Evolutionary conservation across 2,888 invertebrate genomes (phyloP).

Genomic region (Fragum whitleyi): DNA sequence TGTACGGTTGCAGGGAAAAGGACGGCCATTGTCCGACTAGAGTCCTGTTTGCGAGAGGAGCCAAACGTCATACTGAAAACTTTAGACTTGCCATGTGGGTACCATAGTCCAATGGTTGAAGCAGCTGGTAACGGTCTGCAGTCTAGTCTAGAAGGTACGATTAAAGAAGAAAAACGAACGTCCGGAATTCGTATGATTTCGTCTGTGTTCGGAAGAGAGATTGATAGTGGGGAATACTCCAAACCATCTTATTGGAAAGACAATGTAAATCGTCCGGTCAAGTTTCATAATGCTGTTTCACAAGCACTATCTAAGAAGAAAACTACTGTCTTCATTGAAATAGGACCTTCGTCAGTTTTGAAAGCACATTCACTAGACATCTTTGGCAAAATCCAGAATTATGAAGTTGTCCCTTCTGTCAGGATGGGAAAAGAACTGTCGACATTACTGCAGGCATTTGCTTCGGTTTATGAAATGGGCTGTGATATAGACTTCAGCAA

Average conservation of each 20-base stretch:
- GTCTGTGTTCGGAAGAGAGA: constrained; percentile 66
- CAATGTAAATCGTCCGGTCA: constrained; percentile 72
- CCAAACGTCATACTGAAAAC: not conserved
- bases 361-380: constrained; percentile 39
- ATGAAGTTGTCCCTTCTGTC: not conserved
- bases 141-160: not conserved
- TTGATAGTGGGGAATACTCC: constrained; percentile 41
- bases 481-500: not conserved
- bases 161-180: not conserved
- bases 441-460: not conserved
- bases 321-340: constrained; percentile 72
- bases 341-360: constrained; percentile 74
- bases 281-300: constrained; percentile 66
- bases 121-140: not conserved
- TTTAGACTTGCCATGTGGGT: not conserved
- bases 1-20: constrained; percentile 69
- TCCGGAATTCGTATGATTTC: constrained; percentile 11
- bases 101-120: not conserved
- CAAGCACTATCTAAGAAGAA: constrained; percentile 31
- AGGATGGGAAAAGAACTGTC: not conserved
- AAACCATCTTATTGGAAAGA: constrained; percentile 72
- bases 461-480: not conserved
- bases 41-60: not conserved
- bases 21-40: constrained; percentile 20
- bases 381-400: not conserved